These are phyloP conservation scores for Mystacides longicornis DNA, from an alignment of 2,888 invertebrate species.

Conservation along the genomic window DNA sequence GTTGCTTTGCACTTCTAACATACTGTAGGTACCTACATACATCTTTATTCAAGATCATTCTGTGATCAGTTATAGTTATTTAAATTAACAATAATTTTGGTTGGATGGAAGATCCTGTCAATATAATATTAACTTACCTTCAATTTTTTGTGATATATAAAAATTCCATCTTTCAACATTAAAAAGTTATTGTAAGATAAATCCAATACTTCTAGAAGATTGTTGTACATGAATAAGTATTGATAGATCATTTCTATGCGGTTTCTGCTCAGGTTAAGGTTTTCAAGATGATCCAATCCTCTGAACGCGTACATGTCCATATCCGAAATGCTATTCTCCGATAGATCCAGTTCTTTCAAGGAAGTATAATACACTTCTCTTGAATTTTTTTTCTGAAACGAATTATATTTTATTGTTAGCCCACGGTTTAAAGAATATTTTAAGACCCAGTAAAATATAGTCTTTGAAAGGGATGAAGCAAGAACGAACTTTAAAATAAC, in stretches of 20 bases:
- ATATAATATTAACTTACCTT: too few species aligned
- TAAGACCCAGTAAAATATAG: too few species aligned
- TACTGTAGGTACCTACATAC: too few species aligned
- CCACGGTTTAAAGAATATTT: too few species aligned
- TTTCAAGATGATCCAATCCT: slow-evolving; percentile 42
- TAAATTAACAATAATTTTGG: not conserved
- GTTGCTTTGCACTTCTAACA: too few species aligned
- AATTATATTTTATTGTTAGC: too few species aligned
- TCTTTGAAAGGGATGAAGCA: too few species aligned
- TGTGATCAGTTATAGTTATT: too few species aligned
- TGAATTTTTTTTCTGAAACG: slow-evolving; percentile 39
- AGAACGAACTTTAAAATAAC: too few species aligned
- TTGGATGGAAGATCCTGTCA: too few species aligned
- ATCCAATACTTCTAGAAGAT: slow-evolving; percentile 46
- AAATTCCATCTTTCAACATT: slow-evolving; percentile 46
- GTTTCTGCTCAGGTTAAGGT: slow-evolving; percentile 55
- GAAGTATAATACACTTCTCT: slow-evolving; percentile 33
- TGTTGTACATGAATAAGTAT: slow-evolving; percentile 51
- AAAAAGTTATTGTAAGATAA: slow-evolving; percentile 57
- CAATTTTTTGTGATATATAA: slow-evolving; percentile 48
- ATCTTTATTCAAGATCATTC: too few species aligned
- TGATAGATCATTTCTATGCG: slow-evolving; percentile 49
- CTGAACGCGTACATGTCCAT: slow-evolving; percentile 55
- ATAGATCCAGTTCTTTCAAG: slow-evolving; percentile 45
- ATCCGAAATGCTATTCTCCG: slow-evolving; percentile 55